phyloP scores from a whole-genome alignment of 2,797 vertebrate genomes.

The Pygocentrus nattereri region DNA sequence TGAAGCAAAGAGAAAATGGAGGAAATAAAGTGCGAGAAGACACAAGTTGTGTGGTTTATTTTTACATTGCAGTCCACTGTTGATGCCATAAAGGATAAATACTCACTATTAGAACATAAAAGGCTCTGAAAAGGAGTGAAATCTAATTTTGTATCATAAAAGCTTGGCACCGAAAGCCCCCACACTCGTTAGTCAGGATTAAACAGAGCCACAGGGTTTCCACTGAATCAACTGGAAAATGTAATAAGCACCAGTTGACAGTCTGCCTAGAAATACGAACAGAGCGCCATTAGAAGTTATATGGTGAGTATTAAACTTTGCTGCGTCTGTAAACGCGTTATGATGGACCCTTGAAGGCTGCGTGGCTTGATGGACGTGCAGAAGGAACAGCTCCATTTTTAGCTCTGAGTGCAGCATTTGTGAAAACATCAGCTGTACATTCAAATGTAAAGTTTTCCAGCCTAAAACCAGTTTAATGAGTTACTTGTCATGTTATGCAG shows the following conservation, averaged over 20 bases:
- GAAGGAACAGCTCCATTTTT: neutral
- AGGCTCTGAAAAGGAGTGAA: slow-evolving; percentile 32
- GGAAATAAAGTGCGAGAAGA: neutral
- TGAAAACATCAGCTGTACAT: neutral
- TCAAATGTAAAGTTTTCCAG: too few species aligned
- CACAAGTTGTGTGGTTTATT: slow-evolving; percentile 22
- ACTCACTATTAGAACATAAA: slow-evolving; percentile 33
- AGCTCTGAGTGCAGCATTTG: neutral
- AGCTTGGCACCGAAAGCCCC: slow-evolving; percentile 10
- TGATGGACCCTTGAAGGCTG: neutral
- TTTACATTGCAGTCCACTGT: slow-evolving; percentile 32
- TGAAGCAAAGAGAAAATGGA: neutral
- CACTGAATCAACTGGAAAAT: slow-evolving; percentile 68
- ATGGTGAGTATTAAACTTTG: neutral
- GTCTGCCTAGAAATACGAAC: slow-evolving; percentile 69
- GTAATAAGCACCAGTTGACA: slow-evolving; percentile 60
- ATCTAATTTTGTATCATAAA: slow-evolving; percentile 46
- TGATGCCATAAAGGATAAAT: slow-evolving; percentile 27
- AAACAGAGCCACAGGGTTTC: slow-evolving; percentile 44
- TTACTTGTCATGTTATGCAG: too few species aligned
- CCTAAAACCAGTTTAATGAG: too few species aligned
- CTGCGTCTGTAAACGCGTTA: neutral
- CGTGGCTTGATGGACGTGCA: slow-evolving; percentile 8
- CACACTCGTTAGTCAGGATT: slow-evolving; percentile 36
- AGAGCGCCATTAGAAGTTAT: slow-evolving; percentile 12